Conservation (phyloP, 2,888 invertebrate genomes). For the Melolontha melolontha region DNA sequence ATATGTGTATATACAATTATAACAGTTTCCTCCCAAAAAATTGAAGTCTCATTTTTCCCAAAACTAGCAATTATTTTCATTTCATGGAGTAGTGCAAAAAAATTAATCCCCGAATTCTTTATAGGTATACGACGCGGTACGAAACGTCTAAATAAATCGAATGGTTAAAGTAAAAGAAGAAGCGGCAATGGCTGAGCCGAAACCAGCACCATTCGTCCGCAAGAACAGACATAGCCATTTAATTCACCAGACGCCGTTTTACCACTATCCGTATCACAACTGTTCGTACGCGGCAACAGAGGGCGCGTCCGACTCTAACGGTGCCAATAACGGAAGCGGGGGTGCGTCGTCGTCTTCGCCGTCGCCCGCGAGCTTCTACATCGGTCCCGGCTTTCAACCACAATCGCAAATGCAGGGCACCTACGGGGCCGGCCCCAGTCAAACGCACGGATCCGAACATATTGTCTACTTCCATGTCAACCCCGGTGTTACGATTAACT, state of each 20-base stretch:
- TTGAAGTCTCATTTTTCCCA: too few relatives aligned
- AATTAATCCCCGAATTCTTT: slow-evolving; percentile 11
- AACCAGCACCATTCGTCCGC: slow-evolving; percentile 53
- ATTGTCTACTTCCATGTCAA: slow-evolving; percentile 81
- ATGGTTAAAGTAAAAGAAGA: slow-evolving; percentile 67
- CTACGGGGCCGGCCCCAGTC: slow-evolving; percentile 55
- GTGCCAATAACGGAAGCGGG: slow-evolving; percentile 53
- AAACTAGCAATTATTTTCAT: too few relatives aligned
- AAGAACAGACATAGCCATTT: slow-evolving; percentile 45
- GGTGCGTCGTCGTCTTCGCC: slow-evolving; percentile 66
- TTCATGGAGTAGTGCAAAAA: not conserved
- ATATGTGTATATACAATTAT: too few relatives aligned
- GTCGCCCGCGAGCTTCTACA: slow-evolving; percentile 70
- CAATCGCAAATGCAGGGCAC: slow-evolving; percentile 58
- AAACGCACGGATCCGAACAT: slow-evolving; percentile 66
- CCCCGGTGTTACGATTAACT: slow-evolving; percentile 81
- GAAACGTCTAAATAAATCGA: slow-evolving; percentile 46
- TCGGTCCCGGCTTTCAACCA: slow-evolving; percentile 72
- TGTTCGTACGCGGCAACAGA: slow-evolving; percentile 67
- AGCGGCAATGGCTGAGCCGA: slow-evolving; percentile 60
- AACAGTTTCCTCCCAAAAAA: too few relatives aligned
- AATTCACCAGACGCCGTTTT: slow-evolving; percentile 63
- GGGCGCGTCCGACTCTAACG: slow-evolving; percentile 66
- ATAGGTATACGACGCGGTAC: slow-evolving; percentile 33
- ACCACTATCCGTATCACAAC: slow-evolving; percentile 68